Percentiles rank a stretch among this genome's conserved stretches.
These are phyloP conservation scores for Platysternon megacephalum DNA, from an alignment of 2,113 vertebrate genomes.

Conservation along the genomic window DNA sequence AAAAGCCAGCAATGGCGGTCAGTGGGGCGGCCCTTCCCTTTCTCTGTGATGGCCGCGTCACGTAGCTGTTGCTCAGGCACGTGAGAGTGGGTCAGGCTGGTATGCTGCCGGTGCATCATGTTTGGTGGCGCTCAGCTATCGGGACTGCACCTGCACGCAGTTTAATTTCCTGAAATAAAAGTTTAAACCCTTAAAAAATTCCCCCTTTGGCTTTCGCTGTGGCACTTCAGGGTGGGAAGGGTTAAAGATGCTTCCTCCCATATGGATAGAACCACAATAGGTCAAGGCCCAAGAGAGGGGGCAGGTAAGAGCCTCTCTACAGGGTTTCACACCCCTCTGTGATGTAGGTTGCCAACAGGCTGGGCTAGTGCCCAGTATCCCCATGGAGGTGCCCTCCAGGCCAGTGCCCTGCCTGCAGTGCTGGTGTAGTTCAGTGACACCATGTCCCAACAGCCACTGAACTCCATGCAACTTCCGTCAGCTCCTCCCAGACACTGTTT, in stretches of 20 bases:
- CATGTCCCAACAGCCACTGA: not conserved
- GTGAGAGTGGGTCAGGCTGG: not conserved
- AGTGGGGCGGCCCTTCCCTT: not conserved
- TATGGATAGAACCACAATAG: not conserved
- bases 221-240: not conserved
- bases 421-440: not conserved
- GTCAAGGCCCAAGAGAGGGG: not conserved
- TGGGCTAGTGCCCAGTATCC: not conserved
- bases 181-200: not conserved
- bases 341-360: not conserved
- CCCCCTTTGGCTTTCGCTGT: not conserved
- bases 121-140: not conserved
- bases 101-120: not conserved
- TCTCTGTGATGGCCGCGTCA: fast-evolving
- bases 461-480: not conserved
- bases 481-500: not conserved
- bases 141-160: not conserved
- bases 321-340: not conserved
- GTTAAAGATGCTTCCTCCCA: not conserved
- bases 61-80: not conserved
- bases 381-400: not conserved
- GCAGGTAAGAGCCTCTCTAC: not conserved
- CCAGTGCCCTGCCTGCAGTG: not conserved
- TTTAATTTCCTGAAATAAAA: not conserved
- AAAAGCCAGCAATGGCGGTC: not conserved